A percentile compares a stretch with the other conserved stretches of the same genome.
These are phyloP conservation scores for Anableps anableps DNA, from an alignment of 2,797 vertebrate species.

Conservation along the genomic window DNA sequence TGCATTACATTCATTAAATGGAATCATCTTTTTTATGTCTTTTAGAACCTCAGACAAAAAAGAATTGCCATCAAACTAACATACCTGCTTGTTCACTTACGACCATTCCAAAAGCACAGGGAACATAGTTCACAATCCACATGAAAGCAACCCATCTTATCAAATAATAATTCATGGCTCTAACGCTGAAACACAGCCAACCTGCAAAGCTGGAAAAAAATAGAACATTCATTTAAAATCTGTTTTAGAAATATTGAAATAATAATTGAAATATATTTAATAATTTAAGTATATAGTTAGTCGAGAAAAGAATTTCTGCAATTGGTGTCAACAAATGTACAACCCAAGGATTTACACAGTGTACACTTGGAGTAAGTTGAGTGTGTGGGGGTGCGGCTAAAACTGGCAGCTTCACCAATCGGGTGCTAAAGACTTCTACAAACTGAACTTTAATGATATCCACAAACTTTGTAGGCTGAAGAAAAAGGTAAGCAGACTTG, in stretches of 20 bases:
- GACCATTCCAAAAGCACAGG: constrained; percentile 81
- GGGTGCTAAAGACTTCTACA: not conserved
- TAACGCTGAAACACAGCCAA: constrained; percentile 76
- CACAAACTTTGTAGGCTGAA: not conserved
- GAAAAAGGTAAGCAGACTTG: not conserved
- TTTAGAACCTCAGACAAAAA: constrained; percentile 4
- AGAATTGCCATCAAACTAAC: constrained; percentile 32
- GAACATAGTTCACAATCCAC: constrained; percentile 82
- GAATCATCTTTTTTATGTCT: constrained; percentile 11
- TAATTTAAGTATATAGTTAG: not conserved
- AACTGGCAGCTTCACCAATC: not conserved
- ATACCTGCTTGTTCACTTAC: constrained; percentile 89
- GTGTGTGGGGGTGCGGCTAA: not conserved
- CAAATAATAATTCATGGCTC: constrained; percentile 84
- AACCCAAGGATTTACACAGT: not conserved
- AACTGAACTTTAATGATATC: not conserved
- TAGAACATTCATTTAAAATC: constrained; percentile 39
- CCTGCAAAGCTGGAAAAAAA: constrained; percentile 81
- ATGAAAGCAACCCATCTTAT: constrained; percentile 85
- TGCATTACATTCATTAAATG: not conserved
- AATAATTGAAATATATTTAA: no score
- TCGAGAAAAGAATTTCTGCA: not conserved
- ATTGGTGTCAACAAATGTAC: constrained; percentile 16
- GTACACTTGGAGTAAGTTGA: not conserved
- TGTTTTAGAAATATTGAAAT: constrained; percentile 5